Conservation (phyloP, 1,140 invertebrate genomes). For the Bombus superbus region DNA sequence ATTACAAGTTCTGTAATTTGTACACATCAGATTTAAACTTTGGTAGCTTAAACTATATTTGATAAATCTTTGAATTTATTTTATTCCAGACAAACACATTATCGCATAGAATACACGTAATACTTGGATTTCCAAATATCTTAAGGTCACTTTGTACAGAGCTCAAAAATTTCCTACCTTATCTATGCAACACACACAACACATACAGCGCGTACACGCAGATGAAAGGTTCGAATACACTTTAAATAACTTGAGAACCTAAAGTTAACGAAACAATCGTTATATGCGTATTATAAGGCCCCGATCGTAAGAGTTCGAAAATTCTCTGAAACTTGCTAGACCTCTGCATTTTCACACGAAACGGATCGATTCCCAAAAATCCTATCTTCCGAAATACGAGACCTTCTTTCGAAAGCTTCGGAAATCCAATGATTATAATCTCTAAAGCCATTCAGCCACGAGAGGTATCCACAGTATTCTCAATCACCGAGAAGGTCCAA, state of each 20-base stretch:
- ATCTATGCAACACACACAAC: too few relatives aligned
- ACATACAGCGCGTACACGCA: neutral
- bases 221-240: neutral
- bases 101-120: neutral
- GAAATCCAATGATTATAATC: neutral
- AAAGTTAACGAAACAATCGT: neutral
- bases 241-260: neutral
- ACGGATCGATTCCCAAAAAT: too few relatives aligned
- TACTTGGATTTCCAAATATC: neutral
- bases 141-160: neutral
- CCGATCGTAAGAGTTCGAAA: too few relatives aligned
- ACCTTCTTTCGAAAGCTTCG: neutral
- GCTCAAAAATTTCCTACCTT: neutral
- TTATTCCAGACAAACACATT: neutral
- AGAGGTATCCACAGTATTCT: neutral
- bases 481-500: constrained; percentile 89
- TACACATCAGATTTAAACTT: too few relatives aligned
- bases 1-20: too few relatives aligned
- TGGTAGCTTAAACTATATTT: too few relatives aligned
- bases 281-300: neutral
- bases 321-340: too few relatives aligned
- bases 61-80: too few relatives aligned
- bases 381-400: neutral
- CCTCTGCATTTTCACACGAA: too few relatives aligned
- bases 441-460: neutral